Evolutionary conservation across 1,140 invertebrate genomes (phyloP), one percentile per base, ranked within the genome.

Genomic region (Halyomorpha halys): DNA sequence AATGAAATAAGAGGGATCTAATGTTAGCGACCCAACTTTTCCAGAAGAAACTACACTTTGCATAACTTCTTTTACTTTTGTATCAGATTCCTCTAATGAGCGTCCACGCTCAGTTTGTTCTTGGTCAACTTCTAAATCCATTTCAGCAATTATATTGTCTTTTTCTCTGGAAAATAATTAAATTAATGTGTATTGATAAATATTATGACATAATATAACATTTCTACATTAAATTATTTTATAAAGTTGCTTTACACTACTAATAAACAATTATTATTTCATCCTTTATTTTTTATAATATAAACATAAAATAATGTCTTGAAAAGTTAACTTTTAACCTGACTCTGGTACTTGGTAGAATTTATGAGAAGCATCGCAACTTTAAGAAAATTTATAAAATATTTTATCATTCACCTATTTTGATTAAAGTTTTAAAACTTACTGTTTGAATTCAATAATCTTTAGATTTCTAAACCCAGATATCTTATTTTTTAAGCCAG

Each of bases 1-100:
- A 19, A 85, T 78, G 56, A 88, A 74, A 72, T 85, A 89, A 63
- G 83, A 80, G 0, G 86, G 86, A 76, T 94, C 90, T 0, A 94
- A 82, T 13, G 80, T 82, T 1, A 94, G 74, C 30, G 83, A 83
- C 0, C 90, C 91, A 18, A 91, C 83, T 70, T 76, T 81, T 19
- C 90, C 90, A 3, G 73, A 79, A 6, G 78, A 74, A 15, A 94
- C 76, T 9, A 85, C 84, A 61, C 89, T 83, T 68, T 82, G 76
- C 5, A 94, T 47, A 14, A 71, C 61, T 64, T 67, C 67, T 63
- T 66, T 68, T 21, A 70, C 39, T 21, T 69, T 62, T 6, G 76
- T 73, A 15, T 77, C 76, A 0, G 75, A 76, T 3, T 81, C 77
- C 23, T 68, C 67, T 30, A 82, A 68, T 18, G 80, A 74, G 64